These are phyloP conservation scores for Phthorimaea operculella DNA, from an alignment of 1,140 invertebrate species.

Conservation along the genomic window DNA sequence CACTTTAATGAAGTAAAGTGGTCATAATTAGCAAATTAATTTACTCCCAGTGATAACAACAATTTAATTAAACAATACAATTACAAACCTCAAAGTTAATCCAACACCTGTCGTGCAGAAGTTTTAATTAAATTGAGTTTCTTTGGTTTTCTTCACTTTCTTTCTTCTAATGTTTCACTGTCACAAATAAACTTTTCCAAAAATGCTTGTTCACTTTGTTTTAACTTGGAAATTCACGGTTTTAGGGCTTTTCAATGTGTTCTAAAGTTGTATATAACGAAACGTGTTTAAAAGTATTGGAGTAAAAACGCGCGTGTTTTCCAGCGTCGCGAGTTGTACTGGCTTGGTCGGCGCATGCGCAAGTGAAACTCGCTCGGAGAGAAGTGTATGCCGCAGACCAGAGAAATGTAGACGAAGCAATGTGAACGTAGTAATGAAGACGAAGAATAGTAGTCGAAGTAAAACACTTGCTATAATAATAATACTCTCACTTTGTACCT, in stretches of 20 bases:
- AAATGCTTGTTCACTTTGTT: background rate
- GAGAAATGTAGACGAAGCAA: too few relatives aligned
- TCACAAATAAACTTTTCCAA: background rate
- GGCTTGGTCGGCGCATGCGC: conserved; percentile 39
- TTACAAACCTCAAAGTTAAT: conserved; percentile 52
- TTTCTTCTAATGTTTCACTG: background rate
- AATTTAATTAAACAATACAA: background rate
- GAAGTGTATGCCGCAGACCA: conserved; percentile 27
- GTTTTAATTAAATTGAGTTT: conserved; percentile 15
- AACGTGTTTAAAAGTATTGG: background rate
- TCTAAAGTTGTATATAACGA: background rate
- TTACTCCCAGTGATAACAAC: background rate
- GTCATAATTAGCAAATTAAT: too few relatives aligned
- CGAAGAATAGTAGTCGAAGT: too few relatives aligned
- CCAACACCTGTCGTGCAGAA: conserved; percentile 23
- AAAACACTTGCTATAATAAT: too few relatives aligned
- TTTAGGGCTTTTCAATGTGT: background rate
- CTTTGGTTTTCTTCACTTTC: background rate
- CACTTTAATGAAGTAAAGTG: too few relatives aligned
- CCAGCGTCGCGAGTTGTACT: conserved; percentile 34
- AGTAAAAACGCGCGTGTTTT: conserved; percentile 26
- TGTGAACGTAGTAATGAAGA: too few relatives aligned
- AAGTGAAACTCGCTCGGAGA: conserved; percentile 59
- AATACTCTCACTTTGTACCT: too few relatives aligned
- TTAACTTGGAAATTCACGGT: too few relatives aligned